Base-by-base conservation (phyloP, 2,797 vertebrate species). In the Ciconia nigra region DNA sequence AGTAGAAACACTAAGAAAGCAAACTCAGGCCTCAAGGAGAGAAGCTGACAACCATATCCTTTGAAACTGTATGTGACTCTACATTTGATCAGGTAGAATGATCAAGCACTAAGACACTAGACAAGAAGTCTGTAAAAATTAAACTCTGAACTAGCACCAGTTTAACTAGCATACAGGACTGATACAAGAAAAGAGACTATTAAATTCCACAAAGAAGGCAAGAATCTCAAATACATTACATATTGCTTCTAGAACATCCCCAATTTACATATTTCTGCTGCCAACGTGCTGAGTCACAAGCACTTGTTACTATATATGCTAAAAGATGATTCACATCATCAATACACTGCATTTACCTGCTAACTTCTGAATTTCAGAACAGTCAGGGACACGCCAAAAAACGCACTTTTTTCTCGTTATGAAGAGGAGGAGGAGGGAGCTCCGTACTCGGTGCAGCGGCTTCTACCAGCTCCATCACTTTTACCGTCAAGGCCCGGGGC, bases 221-320 rank as follows among this genome's bases (percentile, higher is more conserved):
- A 51, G 24, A 42, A 44, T 61, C 61, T 44, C 54, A 44, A 46
- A 63, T 63, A 49, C 47, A 52, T 55, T 47, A 67, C 69, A 47
- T 24, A 84, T 1, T 24, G 58, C 24, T 91, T 76, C 59, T 26
- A 74, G 73, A 90, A 84, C 41, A 65, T 29, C 70, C 41, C 41
- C 33, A 39, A 49, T 72, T 63, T 65, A 79, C 62, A 28, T 69
- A 35, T 20, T 42, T 29, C 83, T 76, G 73, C 92, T 87, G 77
- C 73, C 91, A 92, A 2, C 35, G 5, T 57, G 94, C 94, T 89
- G 95, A 96, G 91, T 93, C 96, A 97, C 58, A 46, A 76, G 62
- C 8, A 18, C 62, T 18, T n/a, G n/a, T 37, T 81, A 78, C 86
- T 78, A 25, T 80, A 57, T 19, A 28, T 59, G 72, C 33, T 18